A percentile compares a stretch with the other conserved stretches of the same genome.
phyloP scores from a whole-genome alignment of 1,140 invertebrate species.

The Drosophila albomicans region DNA sequence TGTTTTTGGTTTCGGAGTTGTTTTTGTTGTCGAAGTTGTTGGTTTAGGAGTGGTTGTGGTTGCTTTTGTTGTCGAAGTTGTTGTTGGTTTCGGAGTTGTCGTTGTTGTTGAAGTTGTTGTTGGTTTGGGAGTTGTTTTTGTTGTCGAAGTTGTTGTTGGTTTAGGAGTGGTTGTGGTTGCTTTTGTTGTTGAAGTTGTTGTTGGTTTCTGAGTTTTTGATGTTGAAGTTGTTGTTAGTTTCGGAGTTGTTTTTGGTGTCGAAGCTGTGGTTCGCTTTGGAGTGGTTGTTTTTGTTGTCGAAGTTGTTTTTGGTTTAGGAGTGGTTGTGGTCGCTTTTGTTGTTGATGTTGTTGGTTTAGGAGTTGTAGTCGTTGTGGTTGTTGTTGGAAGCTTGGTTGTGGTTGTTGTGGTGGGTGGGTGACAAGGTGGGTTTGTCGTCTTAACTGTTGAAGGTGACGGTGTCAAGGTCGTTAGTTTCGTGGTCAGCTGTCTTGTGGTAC shows the following conservation, averaged over 20 bases:
- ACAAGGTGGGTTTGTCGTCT: background rate
- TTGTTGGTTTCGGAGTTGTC: background rate
- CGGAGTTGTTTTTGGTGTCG: background rate
- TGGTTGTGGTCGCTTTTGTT: slow-evolving; percentile 6
- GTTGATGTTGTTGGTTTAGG: slow-evolving; percentile 1
- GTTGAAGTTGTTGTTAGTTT: too few species aligned
- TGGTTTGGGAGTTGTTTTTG: background rate
- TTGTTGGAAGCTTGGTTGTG: background rate
- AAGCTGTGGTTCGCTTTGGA: background rate
- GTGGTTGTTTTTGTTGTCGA: background rate
- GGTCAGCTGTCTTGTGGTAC: slow-evolving; percentile 6
- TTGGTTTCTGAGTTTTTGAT: background rate
- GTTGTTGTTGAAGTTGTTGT: background rate
- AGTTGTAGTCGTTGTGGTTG: background rate
- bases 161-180: background rate
- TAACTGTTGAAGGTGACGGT: slow-evolving; percentile 9
- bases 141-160: slow-evolving; percentile 7
- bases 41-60: background rate
- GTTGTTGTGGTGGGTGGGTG: background rate
- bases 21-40: slow-evolving; percentile 7
- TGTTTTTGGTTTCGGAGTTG: slow-evolving; percentile 5
- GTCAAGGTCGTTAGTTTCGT: background rate
- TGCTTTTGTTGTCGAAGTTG: background rate
- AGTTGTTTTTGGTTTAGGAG: slow-evolving; percentile 5
- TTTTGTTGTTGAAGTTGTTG: slow-evolving; percentile 16